Evolutionary conservation across 2,888 invertebrate species (phyloP).

Genomic region (Ischnus inquisitorius): DNA sequence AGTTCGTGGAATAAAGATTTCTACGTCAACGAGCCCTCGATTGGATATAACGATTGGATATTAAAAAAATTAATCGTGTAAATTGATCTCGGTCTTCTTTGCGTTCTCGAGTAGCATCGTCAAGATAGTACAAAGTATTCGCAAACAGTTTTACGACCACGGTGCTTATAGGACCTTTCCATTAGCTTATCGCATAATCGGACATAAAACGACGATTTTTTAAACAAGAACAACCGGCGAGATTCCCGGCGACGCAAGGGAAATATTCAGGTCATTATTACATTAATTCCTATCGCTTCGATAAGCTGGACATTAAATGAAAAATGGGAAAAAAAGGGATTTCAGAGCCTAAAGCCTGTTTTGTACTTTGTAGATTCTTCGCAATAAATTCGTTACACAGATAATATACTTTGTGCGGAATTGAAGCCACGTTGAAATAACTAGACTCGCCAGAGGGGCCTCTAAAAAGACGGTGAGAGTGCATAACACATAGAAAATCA

Average conservation of each 20-base stretch:
- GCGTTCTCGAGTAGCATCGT: neutral
- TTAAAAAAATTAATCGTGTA: neutral
- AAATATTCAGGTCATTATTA: too few species aligned
- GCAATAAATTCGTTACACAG: conserved; percentile 63
- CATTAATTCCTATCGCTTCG: too few species aligned
- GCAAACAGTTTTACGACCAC: neutral
- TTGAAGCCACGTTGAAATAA: conserved; percentile 50
- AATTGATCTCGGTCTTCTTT: neutral
- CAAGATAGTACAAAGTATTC: conserved; percentile 49
- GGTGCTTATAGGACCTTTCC: conserved; percentile 50
- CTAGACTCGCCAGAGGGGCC: conserved; percentile 43
- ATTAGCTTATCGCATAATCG: conserved; percentile 61
- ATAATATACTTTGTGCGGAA: conserved; percentile 60
- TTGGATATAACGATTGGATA: neutral
- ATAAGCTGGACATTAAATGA: too few species aligned
- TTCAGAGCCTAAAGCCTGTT: conserved; percentile 18
- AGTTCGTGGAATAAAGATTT: neutral
- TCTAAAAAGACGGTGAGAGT: conserved; percentile 53
- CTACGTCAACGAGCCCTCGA: neutral
- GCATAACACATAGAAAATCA: conserved; percentile 27
- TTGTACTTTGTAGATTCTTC: conserved; percentile 42
- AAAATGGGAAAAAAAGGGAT: neutral
- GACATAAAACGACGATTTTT: conserved; percentile 5
- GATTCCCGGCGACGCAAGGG: too few species aligned
- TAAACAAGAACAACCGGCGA: too few species aligned